Evolutionary conservation across 1,140 invertebrate species (phyloP).

Genomic region (Ceratosolen solmsi): DNA sequence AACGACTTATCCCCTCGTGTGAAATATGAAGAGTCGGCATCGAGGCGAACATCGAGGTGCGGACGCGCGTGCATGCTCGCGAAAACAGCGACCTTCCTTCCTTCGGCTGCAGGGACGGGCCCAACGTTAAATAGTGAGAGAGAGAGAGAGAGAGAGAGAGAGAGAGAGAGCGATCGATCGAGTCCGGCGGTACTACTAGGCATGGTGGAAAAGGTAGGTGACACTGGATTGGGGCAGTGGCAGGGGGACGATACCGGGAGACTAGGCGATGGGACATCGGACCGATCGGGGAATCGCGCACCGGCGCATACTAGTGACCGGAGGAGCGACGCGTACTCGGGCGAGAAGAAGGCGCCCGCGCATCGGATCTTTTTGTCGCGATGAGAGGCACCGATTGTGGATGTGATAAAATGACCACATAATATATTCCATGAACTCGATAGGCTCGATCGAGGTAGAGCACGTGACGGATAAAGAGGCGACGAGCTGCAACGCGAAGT

Average conservation of each 20-base stretch:
- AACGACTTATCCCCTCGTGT: too few species aligned
- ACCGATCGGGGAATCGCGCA: too few species aligned
- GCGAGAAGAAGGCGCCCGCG: neutral
- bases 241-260: too few species aligned
- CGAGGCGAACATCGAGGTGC: too few species aligned
- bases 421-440: slow-evolving; percentile 11
- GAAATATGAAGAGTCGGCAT: neutral
- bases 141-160: too few species aligned
- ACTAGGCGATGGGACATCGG: too few species aligned
- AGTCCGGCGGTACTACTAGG: too few species aligned
- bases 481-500: neutral
- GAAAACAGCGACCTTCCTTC: neutral
- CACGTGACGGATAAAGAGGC: neutral
- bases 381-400: neutral
- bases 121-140: too few species aligned
- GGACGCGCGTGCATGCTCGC: too few species aligned
- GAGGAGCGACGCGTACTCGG: neutral
- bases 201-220: too few species aligned
- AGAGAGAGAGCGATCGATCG: neutral
- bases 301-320: neutral
- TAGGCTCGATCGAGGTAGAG: slow-evolving; percentile 26
- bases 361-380: neutral
- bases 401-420: neutral
- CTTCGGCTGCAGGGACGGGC: too few species aligned
- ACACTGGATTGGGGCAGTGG: neutral